Evolutionary conservation across 2,888 invertebrate genomes (phyloP).

Genomic region (Acleris sparsana): DNA sequence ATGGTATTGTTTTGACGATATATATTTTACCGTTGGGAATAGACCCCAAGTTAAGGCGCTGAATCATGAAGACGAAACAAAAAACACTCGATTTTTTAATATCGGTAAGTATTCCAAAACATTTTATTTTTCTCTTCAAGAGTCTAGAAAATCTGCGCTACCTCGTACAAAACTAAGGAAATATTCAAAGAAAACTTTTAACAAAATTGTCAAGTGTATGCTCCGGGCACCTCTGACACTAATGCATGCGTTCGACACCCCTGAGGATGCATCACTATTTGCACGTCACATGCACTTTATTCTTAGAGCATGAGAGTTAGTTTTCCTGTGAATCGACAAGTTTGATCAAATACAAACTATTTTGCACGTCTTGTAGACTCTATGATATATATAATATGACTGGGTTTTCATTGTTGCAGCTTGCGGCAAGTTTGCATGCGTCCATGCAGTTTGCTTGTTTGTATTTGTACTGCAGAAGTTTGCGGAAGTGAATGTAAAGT

Average conservation of each 20-base stretch:
- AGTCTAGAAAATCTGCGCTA: too few relatives aligned
- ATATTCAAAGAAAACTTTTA: constrained; percentile 24
- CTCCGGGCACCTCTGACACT: constrained; percentile 12
- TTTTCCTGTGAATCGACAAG: neutral
- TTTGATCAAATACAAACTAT: constrained; percentile 11
- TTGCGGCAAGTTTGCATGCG: constrained; percentile 6
- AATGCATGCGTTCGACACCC: constrained; percentile 30
- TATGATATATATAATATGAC: constrained; percentile 2
- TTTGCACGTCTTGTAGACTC: constrained; percentile 6
- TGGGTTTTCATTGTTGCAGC: constrained; percentile 1
- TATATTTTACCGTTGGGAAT: too few relatives aligned
- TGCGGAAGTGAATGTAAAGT: constrained; percentile 9
- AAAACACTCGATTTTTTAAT: too few relatives aligned
- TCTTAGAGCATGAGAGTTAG: neutral
- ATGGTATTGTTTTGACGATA: too few relatives aligned
- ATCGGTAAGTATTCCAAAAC: too few relatives aligned
- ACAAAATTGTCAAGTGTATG: constrained; percentile 30
- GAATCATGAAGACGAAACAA: too few relatives aligned
- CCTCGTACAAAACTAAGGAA: constrained; percentile 4
- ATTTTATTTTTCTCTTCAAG: too few relatives aligned
- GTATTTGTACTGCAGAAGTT: constrained; percentile 13
- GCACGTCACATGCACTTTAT: constrained; percentile 2
- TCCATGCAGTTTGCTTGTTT: constrained; percentile 12
- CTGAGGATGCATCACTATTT: constrained; percentile 12
- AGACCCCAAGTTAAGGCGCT: too few relatives aligned